These are phyloP conservation scores for Apodemus agrarius DNA, from an alignment of 2,797 vertebrate species.

Conservation along the genomic window DNA sequence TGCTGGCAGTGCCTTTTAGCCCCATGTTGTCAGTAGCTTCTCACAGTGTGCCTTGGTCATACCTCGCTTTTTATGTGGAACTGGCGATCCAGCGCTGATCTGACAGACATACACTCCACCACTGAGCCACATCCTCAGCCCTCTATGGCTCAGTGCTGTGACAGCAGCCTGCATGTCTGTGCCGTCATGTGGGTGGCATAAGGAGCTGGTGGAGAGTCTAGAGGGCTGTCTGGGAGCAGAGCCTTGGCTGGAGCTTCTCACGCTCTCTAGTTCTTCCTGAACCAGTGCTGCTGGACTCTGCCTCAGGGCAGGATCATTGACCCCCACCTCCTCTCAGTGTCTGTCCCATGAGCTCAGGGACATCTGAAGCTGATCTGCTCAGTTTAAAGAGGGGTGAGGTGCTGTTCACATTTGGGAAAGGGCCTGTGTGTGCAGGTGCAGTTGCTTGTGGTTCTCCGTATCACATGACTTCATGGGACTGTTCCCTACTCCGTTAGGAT, in stretches of 20 bases:
- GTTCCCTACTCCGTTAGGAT: background rate
- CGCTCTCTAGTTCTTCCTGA: fast-evolving
- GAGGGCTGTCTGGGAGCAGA: background rate
- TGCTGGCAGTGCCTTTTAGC: background rate
- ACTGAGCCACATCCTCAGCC: background rate
- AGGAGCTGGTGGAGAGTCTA: background rate
- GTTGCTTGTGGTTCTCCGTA: too few relatives aligned
- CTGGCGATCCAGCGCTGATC: background rate
- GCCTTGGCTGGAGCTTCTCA: background rate
- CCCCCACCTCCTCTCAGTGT: background rate
- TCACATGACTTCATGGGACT: too few relatives aligned
- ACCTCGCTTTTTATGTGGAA: background rate
- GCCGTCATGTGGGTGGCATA: background rate
- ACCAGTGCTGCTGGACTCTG: background rate
- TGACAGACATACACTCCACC: background rate
- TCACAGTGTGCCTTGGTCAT: background rate
- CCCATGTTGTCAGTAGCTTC: background rate
- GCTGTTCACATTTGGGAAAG: background rate
- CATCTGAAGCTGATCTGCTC: background rate
- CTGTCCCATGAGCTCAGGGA: background rate
- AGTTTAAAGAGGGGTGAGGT: too few relatives aligned
- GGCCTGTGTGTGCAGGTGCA: background rate
- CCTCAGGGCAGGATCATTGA: background rate
- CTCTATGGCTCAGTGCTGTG: background rate
- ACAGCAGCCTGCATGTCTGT: too few relatives aligned